Evolutionary conservation across 1,140 invertebrate species (phyloP).

Genomic region (Penaeus chinensis): DNA sequence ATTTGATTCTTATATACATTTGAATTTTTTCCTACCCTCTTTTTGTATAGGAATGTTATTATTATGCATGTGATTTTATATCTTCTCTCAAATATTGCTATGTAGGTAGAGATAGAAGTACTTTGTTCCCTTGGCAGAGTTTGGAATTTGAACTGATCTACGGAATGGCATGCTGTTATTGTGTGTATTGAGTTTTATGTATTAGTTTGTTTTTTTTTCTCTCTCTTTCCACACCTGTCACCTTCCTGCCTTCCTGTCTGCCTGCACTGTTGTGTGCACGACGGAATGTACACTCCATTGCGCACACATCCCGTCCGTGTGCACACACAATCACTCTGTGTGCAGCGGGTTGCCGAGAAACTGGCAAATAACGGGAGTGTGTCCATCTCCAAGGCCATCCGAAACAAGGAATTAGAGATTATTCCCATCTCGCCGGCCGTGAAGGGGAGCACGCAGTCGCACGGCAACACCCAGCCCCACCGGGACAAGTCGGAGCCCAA

Average conservation of each 20-base stretch:
- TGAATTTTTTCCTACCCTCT: constrained; percentile 22
- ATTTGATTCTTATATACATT: constrained; percentile 26
- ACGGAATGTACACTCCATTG: constrained; percentile 56
- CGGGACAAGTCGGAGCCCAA: constrained; percentile 56
- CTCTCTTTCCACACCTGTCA: constrained; percentile 61
- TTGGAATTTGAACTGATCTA: constrained; percentile 41
- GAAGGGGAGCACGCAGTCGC: constrained; percentile 39
- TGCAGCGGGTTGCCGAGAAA: constrained; percentile 59
- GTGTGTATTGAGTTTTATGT: constrained; percentile 59
- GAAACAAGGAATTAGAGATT: constrained; percentile 64
- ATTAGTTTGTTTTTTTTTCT: constrained; percentile 61
- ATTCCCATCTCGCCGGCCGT: constrained; percentile 63
- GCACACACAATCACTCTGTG: constrained; percentile 32
- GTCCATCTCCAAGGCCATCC: constrained; percentile 63
- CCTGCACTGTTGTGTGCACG: constrained; percentile 61
- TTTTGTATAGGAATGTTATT: constrained; percentile 59
- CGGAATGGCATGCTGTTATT: constrained; percentile 57
- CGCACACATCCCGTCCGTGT: constrained; percentile 44
- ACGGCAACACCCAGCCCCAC: constrained; percentile 37
- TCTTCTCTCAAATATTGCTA: constrained; percentile 49
- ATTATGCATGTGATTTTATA: constrained; percentile 54
- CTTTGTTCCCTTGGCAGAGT: constrained; percentile 29
- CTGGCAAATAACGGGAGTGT: constrained; percentile 60
- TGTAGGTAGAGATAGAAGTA: constrained; percentile 48
- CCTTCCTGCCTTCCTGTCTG: constrained; percentile 61